Evolutionary conservation across 2,888 invertebrate species (phyloP), one percentile per base, ranked within the genome.

Genomic region (Orthosia gracilis): DNA sequence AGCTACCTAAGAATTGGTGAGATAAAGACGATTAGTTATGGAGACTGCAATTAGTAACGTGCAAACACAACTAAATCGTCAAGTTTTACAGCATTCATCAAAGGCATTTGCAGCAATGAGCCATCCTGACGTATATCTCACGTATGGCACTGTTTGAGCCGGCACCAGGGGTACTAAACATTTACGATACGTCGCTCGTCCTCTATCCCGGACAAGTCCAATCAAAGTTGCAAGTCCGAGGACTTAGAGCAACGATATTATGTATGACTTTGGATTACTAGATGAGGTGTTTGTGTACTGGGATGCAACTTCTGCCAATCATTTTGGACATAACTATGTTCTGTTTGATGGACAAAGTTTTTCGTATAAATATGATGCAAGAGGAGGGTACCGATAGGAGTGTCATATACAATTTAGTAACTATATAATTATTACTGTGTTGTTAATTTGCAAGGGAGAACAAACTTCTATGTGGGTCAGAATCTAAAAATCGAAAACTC

Each of bases 151-250:
- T 80, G 76, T 74, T 81, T 87, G 89, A 90, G 86, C 86, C 82
- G 69, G 78, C 82, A 88, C 84, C 88, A 84, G 83, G 80, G 77
- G 78, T 80, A 88, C 84, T 91, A 91, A 90, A 91, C 89, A 90
- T 90, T 90, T 89, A 91, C 87, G 89, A 89, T 85, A 88, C 85
- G 85, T 86, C 78, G 73, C 78, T 85, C 79, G 82, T 78, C 62
- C 70, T 61, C 80, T 66, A 80, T 69, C 59, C 59, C 83, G 75
- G 85, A 84, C 86, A 87, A 87, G 85, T 91, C 89, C 89, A 91
- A 93, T 92, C 92, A 93, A 93, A 92, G 89, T 92, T 92, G 89
- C 88, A 89, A 91, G 91, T 87, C 91, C 87, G 68, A 80, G 88
- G 91, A 90, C 89, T 92, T 91, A 87, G 86, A 88, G 75, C 85